These are phyloP conservation scores for Oreonectes daqikongensis DNA, from an alignment of 2,797 vertebrate species.

Conservation along the genomic window DNA sequence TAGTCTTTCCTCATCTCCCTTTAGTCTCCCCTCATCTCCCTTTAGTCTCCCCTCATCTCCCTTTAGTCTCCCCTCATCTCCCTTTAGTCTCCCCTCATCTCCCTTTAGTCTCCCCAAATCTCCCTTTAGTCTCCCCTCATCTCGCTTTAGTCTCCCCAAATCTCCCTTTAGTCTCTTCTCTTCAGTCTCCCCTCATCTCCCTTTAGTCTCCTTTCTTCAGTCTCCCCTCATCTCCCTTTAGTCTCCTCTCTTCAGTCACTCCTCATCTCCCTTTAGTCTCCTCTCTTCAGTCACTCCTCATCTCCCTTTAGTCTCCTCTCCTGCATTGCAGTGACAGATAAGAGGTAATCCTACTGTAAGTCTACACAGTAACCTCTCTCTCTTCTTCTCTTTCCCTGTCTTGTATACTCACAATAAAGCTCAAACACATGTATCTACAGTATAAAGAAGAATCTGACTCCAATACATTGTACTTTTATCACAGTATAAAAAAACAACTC, in stretches of 20 bases:
- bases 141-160: too few species aligned
- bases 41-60: neutral
- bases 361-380: neutral
- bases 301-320: neutral
- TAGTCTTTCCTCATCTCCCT: neutral
- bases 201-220: too few species aligned
- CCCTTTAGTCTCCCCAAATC: too few species aligned
- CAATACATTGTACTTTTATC: slow-evolving; percentile 8
- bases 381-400: neutral
- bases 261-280: neutral
- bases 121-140: too few species aligned
- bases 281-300: neutral
- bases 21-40: neutral
- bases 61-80: neutral
- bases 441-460: neutral
- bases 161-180: neutral
- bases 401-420: neutral
- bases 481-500: neutral
- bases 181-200: neutral
- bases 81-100: too few species aligned
- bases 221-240: neutral
- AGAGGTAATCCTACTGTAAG: neutral
- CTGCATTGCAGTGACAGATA: slow-evolving; percentile 51
- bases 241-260: neutral
- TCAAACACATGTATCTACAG: neutral